A percentile compares a stretch with the other conserved stretches of the same genome.
These are phyloP conservation scores for Coregonus suidteri DNA, from an alignment of 2,797 vertebrate genomes.

Conservation along the genomic window DNA sequence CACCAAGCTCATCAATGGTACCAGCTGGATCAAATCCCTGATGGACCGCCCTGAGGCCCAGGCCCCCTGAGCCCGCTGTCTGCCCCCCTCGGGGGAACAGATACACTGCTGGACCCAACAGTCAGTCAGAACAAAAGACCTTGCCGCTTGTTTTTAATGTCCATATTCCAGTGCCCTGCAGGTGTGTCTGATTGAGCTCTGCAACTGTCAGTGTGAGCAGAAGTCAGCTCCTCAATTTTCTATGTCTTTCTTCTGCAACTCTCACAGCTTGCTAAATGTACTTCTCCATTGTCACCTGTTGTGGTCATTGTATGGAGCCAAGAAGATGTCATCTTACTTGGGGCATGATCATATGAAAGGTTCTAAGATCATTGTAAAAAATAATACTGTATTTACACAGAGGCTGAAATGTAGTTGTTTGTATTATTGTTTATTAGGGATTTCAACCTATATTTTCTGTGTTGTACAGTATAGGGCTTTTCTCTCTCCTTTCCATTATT, in stretches of 20 bases:
- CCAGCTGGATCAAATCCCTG: slow-evolving; percentile 91
- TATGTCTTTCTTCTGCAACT: neutral
- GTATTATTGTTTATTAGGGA: neutral
- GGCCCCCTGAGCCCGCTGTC: slow-evolving; percentile 51
- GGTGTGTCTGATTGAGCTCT: slow-evolving; percentile 65
- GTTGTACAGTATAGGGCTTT: neutral
- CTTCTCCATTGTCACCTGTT: neutral
- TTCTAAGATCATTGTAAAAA: neutral
- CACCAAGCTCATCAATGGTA: slow-evolving; percentile 94
- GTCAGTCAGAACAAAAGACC: slow-evolving; percentile 39
- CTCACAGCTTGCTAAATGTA: neutral
- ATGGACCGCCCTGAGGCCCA: slow-evolving; percentile 89
- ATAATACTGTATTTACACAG: neutral
- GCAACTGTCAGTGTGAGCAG: neutral
- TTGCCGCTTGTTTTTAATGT: slow-evolving; percentile 32
- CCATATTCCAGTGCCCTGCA: slow-evolving; percentile 38
- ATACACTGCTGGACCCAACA: slow-evolving; percentile 54
- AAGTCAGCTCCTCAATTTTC: slow-evolving; percentile 15
- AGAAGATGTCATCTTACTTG: neutral
- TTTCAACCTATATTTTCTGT: neutral
- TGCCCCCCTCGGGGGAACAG: slow-evolving; percentile 14
- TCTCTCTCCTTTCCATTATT: neutral
- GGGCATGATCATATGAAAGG: neutral
- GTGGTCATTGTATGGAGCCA: neutral
- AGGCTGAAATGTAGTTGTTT: neutral